Conservation (phyloP, 2,888 invertebrate genomes). For the Sympetrum striolatum region DNA sequence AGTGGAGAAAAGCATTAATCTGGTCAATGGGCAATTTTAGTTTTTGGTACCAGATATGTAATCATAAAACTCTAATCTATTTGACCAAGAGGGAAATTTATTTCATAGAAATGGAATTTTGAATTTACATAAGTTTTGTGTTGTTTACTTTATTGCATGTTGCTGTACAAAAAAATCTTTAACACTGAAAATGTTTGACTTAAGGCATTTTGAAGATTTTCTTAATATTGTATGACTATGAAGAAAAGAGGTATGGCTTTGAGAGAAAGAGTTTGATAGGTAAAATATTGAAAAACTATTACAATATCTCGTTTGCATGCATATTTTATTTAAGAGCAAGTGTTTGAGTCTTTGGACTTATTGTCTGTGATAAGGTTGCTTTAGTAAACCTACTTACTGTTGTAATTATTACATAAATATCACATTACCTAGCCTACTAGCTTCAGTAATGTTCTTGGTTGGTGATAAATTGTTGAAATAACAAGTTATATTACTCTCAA, state of each 20-base stretch:
- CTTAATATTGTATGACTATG: background rate
- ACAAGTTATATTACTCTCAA: background rate
- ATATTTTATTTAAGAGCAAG: constrained; percentile 4
- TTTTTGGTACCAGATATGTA: background rate
- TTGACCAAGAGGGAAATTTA: background rate
- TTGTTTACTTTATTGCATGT: background rate
- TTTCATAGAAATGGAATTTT: background rate
- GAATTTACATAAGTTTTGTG: background rate
- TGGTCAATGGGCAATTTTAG: constrained; percentile 13
- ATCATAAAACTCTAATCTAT: background rate
- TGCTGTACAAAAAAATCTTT: background rate
- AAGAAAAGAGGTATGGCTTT: background rate
- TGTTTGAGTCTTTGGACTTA: constrained; percentile 29
- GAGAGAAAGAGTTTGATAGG: background rate
- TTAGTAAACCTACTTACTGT: constrained; percentile 21
- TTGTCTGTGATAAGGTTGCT: constrained; percentile 37
- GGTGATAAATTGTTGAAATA: background rate
- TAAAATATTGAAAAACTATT: background rate
- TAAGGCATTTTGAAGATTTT: background rate
- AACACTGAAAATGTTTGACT: background rate
- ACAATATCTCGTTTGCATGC: background rate
- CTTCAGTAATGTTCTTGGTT: background rate
- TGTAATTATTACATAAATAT: background rate
- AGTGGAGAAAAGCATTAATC: background rate
- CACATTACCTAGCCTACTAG: background rate